Evolutionary conservation across 2,113 vertebrate species (phyloP).

Genomic region (Tauraco erythrolophus): DNA sequence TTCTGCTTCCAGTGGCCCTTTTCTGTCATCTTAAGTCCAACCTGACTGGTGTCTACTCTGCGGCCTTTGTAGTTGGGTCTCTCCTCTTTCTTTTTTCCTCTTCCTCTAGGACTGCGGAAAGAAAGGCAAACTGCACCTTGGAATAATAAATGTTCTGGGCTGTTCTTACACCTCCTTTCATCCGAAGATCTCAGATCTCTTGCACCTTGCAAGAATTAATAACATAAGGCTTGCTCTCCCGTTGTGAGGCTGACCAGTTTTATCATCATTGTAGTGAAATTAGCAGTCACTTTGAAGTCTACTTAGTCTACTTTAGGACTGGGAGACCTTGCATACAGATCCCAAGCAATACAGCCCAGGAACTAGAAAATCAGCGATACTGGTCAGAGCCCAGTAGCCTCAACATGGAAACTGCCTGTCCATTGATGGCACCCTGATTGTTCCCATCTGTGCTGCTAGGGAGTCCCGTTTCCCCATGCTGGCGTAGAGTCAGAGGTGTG

Average conservation of each 20-base stretch:
- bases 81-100: neutral
- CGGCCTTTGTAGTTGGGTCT: neutral
- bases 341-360: neutral
- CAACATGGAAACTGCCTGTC: neutral
- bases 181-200: neutral
- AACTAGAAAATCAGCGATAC: neutral
- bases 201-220: neutral
- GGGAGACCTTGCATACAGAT: neutral
- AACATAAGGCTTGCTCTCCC: neutral
- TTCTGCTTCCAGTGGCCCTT: neutral
- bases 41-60: neutral
- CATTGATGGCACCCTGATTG: accelerated
- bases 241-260: neutral
- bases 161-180: neutral
- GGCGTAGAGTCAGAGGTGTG: neutral
- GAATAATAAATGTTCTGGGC: neutral
- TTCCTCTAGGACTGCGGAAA: neutral
- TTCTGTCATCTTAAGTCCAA: neutral
- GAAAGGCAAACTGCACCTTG: neutral
- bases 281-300: constrained; percentile 3
- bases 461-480: neutral
- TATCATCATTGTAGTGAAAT: neutral
- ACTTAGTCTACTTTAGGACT: neutral
- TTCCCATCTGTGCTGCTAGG: neutral
- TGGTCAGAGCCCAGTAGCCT: neutral